Conservation (phyloP, 1,140 invertebrate genomes). For the Paraescarpia echinospica region DNA sequence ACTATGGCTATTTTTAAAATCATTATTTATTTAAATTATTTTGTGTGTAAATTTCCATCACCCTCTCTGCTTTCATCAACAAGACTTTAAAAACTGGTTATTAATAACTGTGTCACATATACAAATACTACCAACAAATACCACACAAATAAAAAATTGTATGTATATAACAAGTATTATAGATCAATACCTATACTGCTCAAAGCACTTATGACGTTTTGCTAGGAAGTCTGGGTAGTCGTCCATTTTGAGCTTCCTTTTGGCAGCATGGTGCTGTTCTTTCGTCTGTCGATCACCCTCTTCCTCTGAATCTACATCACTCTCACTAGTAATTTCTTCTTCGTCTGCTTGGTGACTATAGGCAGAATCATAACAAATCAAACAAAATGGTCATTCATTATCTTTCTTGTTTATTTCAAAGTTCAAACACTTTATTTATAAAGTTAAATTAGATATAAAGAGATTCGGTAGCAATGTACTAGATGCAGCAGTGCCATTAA, state of each 20-base stretch:
- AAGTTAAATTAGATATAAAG: not conserved
- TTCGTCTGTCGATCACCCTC: conserved; percentile 58
- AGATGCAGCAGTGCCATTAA: not conserved
- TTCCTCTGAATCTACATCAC: conserved; percentile 58
- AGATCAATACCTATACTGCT: conserved; percentile 68
- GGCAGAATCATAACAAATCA: conserved; percentile 10
- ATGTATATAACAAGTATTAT: not conserved
- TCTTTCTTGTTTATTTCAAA: not conserved
- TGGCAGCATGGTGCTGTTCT: conserved; percentile 35
- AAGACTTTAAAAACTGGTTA: too few species aligned
- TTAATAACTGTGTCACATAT: too few species aligned
- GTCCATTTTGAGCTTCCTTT: conserved; percentile 66
- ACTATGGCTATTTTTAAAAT: not conserved
- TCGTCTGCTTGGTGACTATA: conserved; percentile 44
- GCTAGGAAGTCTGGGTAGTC: conserved; percentile 69
- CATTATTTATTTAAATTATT: too few species aligned
- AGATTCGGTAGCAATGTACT: not conserved
- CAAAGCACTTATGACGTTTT: conserved; percentile 68
- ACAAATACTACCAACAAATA: too few species aligned
- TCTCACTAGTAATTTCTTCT: conserved; percentile 67
- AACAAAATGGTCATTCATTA: not conserved
- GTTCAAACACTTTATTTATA: not conserved
- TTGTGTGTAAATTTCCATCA: too few species aligned
- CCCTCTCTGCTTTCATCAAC: too few species aligned
- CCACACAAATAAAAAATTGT: too few species aligned